A percentile compares a stretch with the other conserved stretches of the same genome.
Evolutionary conservation across 2,797 vertebrate species (phyloP).

Genomic region (Poecilia gillii): DNA sequence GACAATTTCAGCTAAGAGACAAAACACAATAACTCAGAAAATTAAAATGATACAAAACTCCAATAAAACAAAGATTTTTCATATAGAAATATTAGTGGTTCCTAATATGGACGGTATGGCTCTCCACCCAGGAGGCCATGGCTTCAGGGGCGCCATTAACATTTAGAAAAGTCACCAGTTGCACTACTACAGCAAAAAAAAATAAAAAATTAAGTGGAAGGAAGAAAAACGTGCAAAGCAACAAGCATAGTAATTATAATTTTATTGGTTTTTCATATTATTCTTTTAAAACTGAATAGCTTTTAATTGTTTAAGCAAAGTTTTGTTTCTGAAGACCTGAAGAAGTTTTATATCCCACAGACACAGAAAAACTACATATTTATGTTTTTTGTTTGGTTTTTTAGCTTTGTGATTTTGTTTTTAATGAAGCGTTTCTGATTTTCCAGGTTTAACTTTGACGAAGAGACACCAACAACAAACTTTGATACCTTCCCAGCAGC

Average conservation of each 20-base stretch:
- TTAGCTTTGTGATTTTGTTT: neutral
- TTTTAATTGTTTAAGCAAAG: neutral
- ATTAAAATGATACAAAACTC: neutral
- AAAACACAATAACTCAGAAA: neutral
- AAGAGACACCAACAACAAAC: slow-evolving; percentile 96
- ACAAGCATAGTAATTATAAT: neutral
- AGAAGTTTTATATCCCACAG: neutral
- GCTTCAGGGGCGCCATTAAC: neutral
- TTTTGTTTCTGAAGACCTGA: neutral
- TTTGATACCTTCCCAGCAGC: slow-evolving; percentile 97
- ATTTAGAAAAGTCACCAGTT: neutral
- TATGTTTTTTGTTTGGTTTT: neutral
- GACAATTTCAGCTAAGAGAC: neutral
- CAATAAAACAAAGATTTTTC: neutral
- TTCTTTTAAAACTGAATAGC: neutral
- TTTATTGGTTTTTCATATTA: neutral
- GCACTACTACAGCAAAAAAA: neutral
- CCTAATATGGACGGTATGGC: neutral
- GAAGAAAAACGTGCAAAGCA: neutral
- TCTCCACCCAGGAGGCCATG: neutral
- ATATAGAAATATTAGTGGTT: neutral
- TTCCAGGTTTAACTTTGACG: slow-evolving; percentile 93
- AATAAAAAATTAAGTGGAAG: neutral
- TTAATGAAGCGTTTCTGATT: slow-evolving; percentile 17
- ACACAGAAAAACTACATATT: neutral